Conservation (phyloP, 2,888 invertebrate genomes). For the Zeuzera pyrina region DNA sequence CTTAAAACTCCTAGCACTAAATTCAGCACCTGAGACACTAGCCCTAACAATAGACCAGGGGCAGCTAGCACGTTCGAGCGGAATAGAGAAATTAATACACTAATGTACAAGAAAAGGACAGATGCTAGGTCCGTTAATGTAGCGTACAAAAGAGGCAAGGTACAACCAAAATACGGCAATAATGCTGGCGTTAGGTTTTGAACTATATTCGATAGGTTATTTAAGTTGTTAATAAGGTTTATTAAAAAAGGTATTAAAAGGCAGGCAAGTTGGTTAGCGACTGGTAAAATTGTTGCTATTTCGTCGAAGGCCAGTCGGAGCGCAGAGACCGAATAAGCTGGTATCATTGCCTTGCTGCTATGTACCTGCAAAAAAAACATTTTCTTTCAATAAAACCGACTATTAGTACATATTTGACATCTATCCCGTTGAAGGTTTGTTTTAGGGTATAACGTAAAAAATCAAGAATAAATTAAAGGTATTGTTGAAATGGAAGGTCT, state of each 20-base stretch:
- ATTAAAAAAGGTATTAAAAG: constrained; percentile 55
- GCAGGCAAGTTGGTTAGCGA: constrained; percentile 54
- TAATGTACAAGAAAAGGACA: constrained; percentile 55
- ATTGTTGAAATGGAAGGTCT: no score
- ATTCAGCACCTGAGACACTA: constrained; percentile 46
- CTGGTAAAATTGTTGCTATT: constrained; percentile 47
- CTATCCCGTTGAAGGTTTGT: background rate
- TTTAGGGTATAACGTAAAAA: background rate
- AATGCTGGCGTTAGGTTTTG: constrained; percentile 60
- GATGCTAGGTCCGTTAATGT: constrained; percentile 60
- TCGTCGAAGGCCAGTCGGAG: constrained; percentile 57
- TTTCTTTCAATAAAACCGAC: no score
- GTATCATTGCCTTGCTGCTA: constrained; percentile 52
- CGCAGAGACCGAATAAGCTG: constrained; percentile 56
- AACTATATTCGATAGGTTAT: constrained; percentile 58
- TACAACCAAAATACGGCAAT: constrained; percentile 59
- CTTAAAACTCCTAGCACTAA: constrained; percentile 45
- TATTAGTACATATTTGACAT: no score
- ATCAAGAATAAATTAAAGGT: background rate
- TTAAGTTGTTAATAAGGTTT: constrained; percentile 58
- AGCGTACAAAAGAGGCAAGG: constrained; percentile 50
- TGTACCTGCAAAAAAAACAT: constrained; percentile 30
- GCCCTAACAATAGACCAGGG: constrained; percentile 40
- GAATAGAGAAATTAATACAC: constrained; percentile 54
- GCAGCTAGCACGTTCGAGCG: constrained; percentile 55